Conservation (phyloP, 2,888 invertebrate genomes). For the Pristionchus maxplancki region DNA sequence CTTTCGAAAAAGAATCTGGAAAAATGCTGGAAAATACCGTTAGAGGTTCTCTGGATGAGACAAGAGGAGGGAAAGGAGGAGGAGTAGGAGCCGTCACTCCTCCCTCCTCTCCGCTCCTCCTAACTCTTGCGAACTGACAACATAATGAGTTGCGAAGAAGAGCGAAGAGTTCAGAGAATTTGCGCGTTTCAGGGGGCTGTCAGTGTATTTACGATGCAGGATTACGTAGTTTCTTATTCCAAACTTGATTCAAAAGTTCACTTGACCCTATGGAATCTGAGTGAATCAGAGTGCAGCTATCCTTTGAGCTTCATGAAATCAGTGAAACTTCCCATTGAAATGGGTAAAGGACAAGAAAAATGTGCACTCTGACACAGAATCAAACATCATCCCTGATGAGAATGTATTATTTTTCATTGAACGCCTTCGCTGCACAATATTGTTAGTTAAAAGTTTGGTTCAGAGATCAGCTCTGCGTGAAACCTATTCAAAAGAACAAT, state of each 20-base stretch:
- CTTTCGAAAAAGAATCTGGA: background rate
- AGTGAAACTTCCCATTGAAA: background rate
- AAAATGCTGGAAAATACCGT: background rate
- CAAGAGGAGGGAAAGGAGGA: background rate
- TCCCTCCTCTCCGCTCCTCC: background rate
- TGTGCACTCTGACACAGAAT: no score
- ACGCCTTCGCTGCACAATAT: no score
- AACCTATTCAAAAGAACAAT: no score
- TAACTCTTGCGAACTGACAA: conserved; percentile 14
- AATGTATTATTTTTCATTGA: no score
- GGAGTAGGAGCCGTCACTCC: background rate
- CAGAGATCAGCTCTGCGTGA: no score
- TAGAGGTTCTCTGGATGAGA: background rate
- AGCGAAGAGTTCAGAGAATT: conserved; percentile 5
- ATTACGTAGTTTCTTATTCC: no score
- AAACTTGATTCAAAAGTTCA: no score
- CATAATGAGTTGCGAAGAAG: conserved; percentile 38
- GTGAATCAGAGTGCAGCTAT: no score
- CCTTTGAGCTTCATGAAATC: no score
- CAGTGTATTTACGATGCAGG: background rate
- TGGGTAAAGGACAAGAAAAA: background rate
- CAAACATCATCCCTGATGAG: no score
- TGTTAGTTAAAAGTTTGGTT: no score
- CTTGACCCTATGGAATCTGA: no score
- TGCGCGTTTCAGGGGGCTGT: background rate